Evolutionary conservation across 2,113 vertebrate genomes (phyloP), one percentile per base, ranked within the genome.

Genomic region (Mandrillus leucophaeus): DNA sequence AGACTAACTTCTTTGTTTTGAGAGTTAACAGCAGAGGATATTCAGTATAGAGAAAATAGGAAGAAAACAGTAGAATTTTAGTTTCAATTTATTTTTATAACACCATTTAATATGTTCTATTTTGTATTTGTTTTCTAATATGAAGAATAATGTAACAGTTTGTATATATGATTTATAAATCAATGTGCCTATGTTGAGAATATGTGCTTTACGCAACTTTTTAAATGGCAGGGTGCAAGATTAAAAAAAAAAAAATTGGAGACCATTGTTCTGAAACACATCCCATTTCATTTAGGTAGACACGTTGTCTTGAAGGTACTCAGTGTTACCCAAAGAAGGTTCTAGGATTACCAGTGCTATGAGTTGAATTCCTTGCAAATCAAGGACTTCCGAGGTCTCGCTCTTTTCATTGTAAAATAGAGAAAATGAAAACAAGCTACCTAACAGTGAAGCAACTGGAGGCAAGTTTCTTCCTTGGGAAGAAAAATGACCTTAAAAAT

Each of bases 391-490:
- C 30, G n/a, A 90, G 30, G 45, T 6, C 59, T 95, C 45, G 25
- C 32, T 91, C 11, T 10, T 79, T 89, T 76, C 18, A 50, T 95
- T 75, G 27, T 72, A 79, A 94, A 90, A 85, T 8, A 90, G 27
- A 97, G 45, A 81, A 95, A 88, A 95, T 59, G 75, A 92, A 97
- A 87, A 40, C 68, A 81, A 81, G 22, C 38, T 81, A 64, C 10
- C 17, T 96, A 78, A 59, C 6, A 35, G 25, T 78, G 66, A 95
- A 95, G 52, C 23, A 27, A 76, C 27, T 38, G 48, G 50, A 97
- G 88, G 50, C 22, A 88, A 95, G 76, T 78, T 72, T 93, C 80
- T 81, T 89, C 80, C 48, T 61, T 88, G 52, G 25, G 32, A 57
- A 84, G 55, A 80, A 86, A 75, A 64, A 70, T 27, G 38, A 92